These are phyloP conservation scores for Baccha elongata DNA, from an alignment of 2,888 invertebrate species.

Conservation along the genomic window DNA sequence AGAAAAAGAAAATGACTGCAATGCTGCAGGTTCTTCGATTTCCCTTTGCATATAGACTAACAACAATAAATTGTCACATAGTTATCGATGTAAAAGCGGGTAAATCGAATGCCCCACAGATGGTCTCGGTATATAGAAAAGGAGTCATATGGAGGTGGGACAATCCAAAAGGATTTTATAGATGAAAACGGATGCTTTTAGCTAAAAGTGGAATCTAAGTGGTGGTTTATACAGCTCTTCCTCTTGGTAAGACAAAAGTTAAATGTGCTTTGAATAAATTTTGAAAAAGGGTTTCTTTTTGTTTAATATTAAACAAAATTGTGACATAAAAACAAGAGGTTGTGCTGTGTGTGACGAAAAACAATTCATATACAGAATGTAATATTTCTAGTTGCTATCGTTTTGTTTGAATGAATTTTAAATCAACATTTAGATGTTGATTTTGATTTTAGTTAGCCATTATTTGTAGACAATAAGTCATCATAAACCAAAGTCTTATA, in stretches of 20 bases:
- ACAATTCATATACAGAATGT: no score
- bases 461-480: no score
- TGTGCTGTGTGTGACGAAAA: no score
- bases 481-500: no score
- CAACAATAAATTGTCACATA: constrained; percentile 8
- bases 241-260: no score
- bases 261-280: constrained; percentile 1
- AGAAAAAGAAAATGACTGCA: neutral
- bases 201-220: constrained; percentile 1
- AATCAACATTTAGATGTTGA: no score
- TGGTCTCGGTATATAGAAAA: no score
- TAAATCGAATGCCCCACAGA: neutral
- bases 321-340: no score
- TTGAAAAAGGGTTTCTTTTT: neutral
- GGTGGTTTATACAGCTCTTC: neutral
- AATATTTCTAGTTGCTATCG: no score
- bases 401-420: no score
- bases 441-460: no score
- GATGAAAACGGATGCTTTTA: constrained; percentile 20
- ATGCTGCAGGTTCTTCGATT: constrained; percentile 9
- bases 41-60: constrained; percentile 1
- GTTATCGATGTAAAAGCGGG: neutral
- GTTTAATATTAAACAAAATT: no score
- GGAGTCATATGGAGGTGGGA: neutral
- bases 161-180: neutral